Evolutionary conservation across 1,140 invertebrate species (phyloP).

Genomic region (Halictus rubicundus): DNA sequence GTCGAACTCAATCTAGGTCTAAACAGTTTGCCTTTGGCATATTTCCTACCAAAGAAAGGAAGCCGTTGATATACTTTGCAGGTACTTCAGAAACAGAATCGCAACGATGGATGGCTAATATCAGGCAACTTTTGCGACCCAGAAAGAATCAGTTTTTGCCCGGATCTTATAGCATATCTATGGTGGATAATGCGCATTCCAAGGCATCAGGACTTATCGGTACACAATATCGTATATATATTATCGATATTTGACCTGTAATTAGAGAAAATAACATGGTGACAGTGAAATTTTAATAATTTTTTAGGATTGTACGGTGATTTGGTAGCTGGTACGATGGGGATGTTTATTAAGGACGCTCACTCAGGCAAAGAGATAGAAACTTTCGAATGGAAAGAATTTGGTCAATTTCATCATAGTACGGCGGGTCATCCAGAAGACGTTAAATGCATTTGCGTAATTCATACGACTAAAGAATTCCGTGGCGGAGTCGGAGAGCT

Average conservation of each 20-base stretch:
- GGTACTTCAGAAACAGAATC: constrained; percentile 80
- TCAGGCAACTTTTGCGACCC: constrained; percentile 79
- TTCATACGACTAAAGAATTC: constrained; percentile 81
- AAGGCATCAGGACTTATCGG: constrained; percentile 78
- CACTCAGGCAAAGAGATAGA: constrained; percentile 77
- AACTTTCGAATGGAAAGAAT: constrained; percentile 80
- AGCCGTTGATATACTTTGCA: constrained; percentile 80
- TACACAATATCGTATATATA: constrained; percentile 44
- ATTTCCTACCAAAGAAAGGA: constrained; percentile 77
- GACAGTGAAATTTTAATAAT: constrained; percentile 9
- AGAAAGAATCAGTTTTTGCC: constrained; percentile 71
- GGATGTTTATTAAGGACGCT: constrained; percentile 80
- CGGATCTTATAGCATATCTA: constrained; percentile 79
- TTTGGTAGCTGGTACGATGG: constrained; percentile 75
- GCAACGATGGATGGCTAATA: constrained; percentile 81
- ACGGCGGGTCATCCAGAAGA: constrained; percentile 79
- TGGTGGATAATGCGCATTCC: constrained; percentile 82
- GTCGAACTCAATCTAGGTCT: constrained; percentile 81
- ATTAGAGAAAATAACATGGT: neutral
- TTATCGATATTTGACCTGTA: neutral
- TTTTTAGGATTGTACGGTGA: constrained; percentile 79
- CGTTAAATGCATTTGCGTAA: constrained; percentile 80
- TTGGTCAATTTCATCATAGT: constrained; percentile 80
- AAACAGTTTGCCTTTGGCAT: constrained; percentile 82
- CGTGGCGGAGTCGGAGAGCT: constrained; percentile 79